Conservation (phyloP, 2,888 invertebrate genomes). For the Lacanobia wlatinum region DNA sequence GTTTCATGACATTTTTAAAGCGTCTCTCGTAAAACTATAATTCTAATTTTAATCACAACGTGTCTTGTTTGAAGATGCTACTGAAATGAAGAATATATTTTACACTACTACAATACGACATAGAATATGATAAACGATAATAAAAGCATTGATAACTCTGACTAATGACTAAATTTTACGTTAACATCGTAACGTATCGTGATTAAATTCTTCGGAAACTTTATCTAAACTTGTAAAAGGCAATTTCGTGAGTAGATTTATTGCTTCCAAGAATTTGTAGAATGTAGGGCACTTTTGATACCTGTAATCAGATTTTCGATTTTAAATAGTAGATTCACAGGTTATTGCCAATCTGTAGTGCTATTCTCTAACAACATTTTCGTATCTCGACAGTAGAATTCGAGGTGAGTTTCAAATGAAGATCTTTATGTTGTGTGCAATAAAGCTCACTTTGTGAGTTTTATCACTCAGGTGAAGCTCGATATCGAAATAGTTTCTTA, state of each 20-base stretch:
- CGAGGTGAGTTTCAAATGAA: too few species aligned
- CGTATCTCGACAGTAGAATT: too few species aligned
- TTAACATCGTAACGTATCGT: neutral
- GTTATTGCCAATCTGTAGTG: neutral
- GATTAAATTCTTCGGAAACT: neutral
- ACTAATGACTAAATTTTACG: neutral
- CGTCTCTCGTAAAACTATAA: slow-evolving; percentile 1
- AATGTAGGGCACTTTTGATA: neutral
- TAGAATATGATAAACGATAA: neutral
- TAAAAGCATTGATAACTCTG: neutral
- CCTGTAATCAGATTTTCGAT: neutral
- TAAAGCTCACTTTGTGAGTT: too few species aligned
- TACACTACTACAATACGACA: neutral
- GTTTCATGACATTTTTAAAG: slow-evolving; percentile 8
- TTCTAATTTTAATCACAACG: slow-evolving; percentile 18
- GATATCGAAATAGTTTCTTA: too few species aligned
- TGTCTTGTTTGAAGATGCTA: neutral
- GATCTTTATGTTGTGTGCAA: too few species aligned
- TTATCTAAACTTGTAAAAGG: slow-evolving; percentile 4
- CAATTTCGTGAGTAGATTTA: neutral
- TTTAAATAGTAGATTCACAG: neutral
- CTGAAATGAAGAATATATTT: neutral
- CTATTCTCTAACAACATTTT: too few species aligned
- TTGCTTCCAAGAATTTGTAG: neutral
- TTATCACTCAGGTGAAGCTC: too few species aligned